Conservation (phyloP, 1,140 invertebrate species). For the Vanessa tameamea region DNA sequence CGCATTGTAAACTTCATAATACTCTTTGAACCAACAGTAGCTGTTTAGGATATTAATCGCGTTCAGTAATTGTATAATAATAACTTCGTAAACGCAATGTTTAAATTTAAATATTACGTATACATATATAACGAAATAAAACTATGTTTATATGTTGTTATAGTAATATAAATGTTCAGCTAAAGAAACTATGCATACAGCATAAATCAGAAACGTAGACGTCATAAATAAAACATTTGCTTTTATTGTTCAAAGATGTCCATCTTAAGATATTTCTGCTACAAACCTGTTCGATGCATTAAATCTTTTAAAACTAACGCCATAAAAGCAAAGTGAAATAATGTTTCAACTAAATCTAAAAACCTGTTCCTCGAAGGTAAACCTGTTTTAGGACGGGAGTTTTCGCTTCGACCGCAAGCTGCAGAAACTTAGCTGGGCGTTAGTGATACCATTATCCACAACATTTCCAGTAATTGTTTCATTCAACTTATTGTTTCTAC, state of each 20-base stretch:
- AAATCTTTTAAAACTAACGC: conserved; percentile 37
- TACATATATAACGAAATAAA: too few relatives aligned
- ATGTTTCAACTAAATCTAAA: conserved; percentile 32
- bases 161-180: too few relatives aligned
- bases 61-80: too few relatives aligned
- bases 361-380: conserved; percentile 25
- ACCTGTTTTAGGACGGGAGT: conserved; percentile 37
- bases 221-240: conserved; percentile 17
- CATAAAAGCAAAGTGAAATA: conserved; percentile 37
- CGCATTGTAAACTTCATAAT: too few relatives aligned
- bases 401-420: conserved; percentile 27
- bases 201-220: conserved; percentile 7
- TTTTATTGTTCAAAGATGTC: conserved; percentile 11
- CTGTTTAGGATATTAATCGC: too few relatives aligned
- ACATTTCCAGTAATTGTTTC: conserved; percentile 21
- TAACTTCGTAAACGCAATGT: too few relatives aligned
- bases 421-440: conserved; percentile 30
- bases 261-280: conserved; percentile 9
- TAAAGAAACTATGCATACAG: background rate
- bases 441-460: conserved; percentile 15
- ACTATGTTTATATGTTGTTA: too few relatives aligned
- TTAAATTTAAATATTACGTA: too few relatives aligned
- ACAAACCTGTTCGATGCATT: conserved; percentile 26
- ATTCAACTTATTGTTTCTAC: conserved; percentile 7
- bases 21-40: too few relatives aligned